phyloP scores from a whole-genome alignment of 2,797 vertebrate genomes.

The Oryzias sinensis region DNA sequence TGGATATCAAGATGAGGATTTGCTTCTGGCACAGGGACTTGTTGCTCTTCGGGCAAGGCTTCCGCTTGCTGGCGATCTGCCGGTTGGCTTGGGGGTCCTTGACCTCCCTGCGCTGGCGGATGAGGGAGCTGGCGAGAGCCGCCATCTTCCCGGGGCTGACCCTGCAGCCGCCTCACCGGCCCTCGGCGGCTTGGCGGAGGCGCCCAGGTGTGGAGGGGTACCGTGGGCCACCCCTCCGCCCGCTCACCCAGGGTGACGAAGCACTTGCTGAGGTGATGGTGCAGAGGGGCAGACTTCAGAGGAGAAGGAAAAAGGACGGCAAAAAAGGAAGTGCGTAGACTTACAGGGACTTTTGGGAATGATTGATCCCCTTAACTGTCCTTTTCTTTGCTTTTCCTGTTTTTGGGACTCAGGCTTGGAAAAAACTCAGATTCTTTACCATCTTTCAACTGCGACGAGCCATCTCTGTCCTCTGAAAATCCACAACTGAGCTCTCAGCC shows the following conservation, averaged over 20 bases:
- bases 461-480: constrained; percentile 35
- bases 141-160: constrained; percentile 81
- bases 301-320: constrained; percentile 17
- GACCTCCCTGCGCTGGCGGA: constrained; percentile 88
- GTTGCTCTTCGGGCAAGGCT: constrained; percentile 88
- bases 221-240: constrained; percentile 75
- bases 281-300: constrained; percentile 39
- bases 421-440: constrained; percentile 33
- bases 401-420: constrained; percentile 16
- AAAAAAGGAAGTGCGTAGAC: constrained; percentile 26
- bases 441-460: constrained; percentile 21
- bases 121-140: constrained; percentile 89
- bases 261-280: constrained; percentile 49
- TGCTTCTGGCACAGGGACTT: constrained; percentile 93
- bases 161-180: constrained; percentile 62
- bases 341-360: constrained; percentile 8
- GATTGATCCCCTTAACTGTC: constrained; percentile 26
- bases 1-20: constrained; percentile 88
- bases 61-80: constrained; percentile 84
- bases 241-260: constrained; percentile 74
- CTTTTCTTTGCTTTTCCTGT: constrained; percentile 7
- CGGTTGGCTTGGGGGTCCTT: constrained; percentile 86
- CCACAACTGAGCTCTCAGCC: constrained; percentile 13
- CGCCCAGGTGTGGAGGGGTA: constrained; percentile 70
- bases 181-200: constrained; percentile 62